Percentiles rank a stretch among this genome's conserved stretches.
These are phyloP conservation scores for human (Homo sapiens) DNA, from an alignment of 2,113 vertebrate genomes.

Conservation along the genomic window GRCh38 chr1:245863501-245864000, in stretches of 20 bases:
- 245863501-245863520: neutral
- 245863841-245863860: slow-evolving; percentile 83
- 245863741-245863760: neutral
- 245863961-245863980: neutral
- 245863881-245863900: slow-evolving; percentile 82
- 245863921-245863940: neutral
- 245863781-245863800: slow-evolving; percentile 86
- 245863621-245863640: neutral
- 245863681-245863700: neutral
- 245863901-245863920: slow-evolving; percentile 32
- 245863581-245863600: neutral
- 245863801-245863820: slow-evolving; percentile 84
- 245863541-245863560: neutral
- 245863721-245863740: neutral
- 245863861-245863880: slow-evolving; percentile 88
- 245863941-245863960: neutral
- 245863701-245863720: neutral
- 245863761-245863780: neutral
- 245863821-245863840: slow-evolving; percentile 82
- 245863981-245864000: neutral
- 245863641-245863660: neutral
- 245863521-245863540: neutral
- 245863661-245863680: neutral
- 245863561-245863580: neutral
- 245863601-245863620: neutral